Evolutionary conservation across 1,140 invertebrate species (phyloP), one percentile per base, ranked within the genome.

Genomic region (Anthonomus grandis): DNA sequence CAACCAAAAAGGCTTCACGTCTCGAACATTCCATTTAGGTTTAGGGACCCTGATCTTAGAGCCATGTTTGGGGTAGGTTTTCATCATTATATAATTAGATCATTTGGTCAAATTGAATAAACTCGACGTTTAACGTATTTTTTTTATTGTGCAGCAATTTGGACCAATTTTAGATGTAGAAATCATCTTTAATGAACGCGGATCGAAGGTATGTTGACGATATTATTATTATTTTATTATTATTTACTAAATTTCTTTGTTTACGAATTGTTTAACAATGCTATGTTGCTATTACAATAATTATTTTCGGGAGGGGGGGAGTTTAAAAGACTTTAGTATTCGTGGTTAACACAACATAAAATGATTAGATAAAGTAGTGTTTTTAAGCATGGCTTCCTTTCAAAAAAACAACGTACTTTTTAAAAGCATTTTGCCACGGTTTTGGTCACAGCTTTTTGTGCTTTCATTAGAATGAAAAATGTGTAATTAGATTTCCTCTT

Each of bases 121-220:
- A 34, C 10, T 2, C 31, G 13, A 34, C 31, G 31, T 34, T 34
- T 34, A 34, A 34, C 10, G 13, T 10, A 13, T 34, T 8, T 47
- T 23, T 12, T 13, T 36, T 49, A 2, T 39, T 51, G 21, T 89
- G 72, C 84, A 97, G 93, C 92, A 96, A 90, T 98, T 93, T 82
- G 97, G 96, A 68, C 86, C 89, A 71, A 98, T 99, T 72, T 83
- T 97, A 74, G 95, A 99, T 80, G 95, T 98, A 75, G 96, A 99
- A 86, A 98, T 98, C 71, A 98, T 98, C 75, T 99, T 98, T 83
- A 99, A 99, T 79, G 96, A 99, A 81, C 82, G 96, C 66, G 96
- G 96, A 74, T 97, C 94, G 66, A 99, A 99, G 93, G 95, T 98
- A 89, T 88, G 88, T 78, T 70, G 57, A 66, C 66, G n/a, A 27